These are phyloP conservation scores for Rhipidura dahli DNA, from an alignment of 2,113 vertebrate genomes.

Conservation along the genomic window DNA sequence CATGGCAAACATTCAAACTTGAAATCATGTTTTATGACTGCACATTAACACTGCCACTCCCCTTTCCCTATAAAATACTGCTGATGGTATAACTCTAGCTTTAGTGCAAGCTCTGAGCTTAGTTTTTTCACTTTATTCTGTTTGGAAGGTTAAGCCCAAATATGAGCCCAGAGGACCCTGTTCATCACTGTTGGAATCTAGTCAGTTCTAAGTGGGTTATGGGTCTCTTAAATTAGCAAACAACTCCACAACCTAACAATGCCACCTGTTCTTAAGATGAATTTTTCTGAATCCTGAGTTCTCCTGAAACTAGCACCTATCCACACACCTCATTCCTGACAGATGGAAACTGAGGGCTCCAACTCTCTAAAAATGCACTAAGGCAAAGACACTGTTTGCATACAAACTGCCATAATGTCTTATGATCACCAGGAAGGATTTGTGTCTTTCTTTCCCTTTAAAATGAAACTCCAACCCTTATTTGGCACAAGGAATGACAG, in stretches of 20 bases:
- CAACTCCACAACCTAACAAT: not conserved
- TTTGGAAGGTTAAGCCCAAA: slow-evolving; percentile 6
- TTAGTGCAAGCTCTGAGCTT: not conserved
- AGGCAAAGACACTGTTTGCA: not conserved
- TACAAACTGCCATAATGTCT: not conserved
- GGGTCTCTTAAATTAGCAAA: slow-evolving; percentile 1
- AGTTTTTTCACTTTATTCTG: not conserved
- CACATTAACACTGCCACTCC: not conserved
- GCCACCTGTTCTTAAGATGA: not conserved
- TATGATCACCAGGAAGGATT: not conserved
- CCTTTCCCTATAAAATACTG: not conserved
- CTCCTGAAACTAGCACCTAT: not conserved
- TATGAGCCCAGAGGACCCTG: not conserved
- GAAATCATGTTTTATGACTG: not conserved
- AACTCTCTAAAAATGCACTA: not conserved
- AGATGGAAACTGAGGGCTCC: not conserved
- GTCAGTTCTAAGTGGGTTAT: slow-evolving; percentile 5
- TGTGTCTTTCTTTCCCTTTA: not conserved
- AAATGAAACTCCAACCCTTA: not conserved
- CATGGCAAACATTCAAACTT: not conserved
- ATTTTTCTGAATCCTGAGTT: not conserved
- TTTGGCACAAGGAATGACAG: not conserved
- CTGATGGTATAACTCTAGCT: not conserved
- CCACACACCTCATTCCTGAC: not conserved
- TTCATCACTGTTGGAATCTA: not conserved